A percentile compares a stretch with the other conserved stretches of the same genome.
phyloP scores from a whole-genome alignment of 2,888 invertebrate species.

The Pachymerium ferrugineum region DNA sequence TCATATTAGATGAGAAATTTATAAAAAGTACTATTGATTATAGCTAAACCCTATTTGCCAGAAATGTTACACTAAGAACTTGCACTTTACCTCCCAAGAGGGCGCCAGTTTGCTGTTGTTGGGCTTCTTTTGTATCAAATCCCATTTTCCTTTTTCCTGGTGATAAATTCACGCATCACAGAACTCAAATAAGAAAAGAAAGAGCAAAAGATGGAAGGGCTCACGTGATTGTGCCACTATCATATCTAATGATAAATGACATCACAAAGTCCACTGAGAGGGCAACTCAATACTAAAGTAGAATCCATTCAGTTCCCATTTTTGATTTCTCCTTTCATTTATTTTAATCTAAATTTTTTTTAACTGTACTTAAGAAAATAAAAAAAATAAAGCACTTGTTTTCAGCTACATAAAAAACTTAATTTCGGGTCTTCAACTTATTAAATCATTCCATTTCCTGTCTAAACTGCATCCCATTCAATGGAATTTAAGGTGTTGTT shows the following conservation, averaged over 20 bases:
- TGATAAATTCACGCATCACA: conserved; percentile 15
- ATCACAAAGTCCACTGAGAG: conserved; percentile 3
- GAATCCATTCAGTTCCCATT: background rate
- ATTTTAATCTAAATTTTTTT: background rate
- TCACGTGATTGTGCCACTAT: conserved; percentile 5
- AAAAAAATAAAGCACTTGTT: background rate
- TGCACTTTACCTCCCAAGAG: conserved; percentile 2
- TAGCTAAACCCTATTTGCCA: background rate
- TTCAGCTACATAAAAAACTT: background rate
- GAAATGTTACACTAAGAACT: background rate
- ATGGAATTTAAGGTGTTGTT: background rate
- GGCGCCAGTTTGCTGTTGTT: conserved; percentile 1
- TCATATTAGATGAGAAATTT: too few species aligned
- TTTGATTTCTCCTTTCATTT: conserved; percentile 8
- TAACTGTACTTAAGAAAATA: background rate
- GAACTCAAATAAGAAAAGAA: conserved; percentile 19
- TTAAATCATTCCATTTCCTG: background rate
- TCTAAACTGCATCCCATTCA: background rate
- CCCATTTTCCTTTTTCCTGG: background rate
- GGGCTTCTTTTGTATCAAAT: background rate
- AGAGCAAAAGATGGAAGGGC: conserved; percentile 9
- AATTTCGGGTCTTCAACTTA: background rate
- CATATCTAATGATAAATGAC: conserved; percentile 19
- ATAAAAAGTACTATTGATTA: background rate
- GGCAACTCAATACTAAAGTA: conserved; percentile 3